A percentile compares a stretch with the other conserved stretches of the same genome.
Conservation (phyloP, 2,797 vertebrate genomes). For the Notoglanidium macrostoma region DNA sequence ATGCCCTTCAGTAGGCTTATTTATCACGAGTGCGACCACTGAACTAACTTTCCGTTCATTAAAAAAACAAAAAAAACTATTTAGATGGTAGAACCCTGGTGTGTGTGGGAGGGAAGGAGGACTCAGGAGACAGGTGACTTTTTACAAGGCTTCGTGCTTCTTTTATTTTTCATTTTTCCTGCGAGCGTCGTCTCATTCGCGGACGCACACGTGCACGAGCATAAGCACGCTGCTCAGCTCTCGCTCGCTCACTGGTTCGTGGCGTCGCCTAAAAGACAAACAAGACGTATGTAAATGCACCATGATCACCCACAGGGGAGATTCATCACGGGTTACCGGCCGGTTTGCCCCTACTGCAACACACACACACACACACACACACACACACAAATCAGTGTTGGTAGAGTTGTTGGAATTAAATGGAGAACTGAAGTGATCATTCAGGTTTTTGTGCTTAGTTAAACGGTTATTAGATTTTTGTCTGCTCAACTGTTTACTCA, state of each 20-base stretch:
- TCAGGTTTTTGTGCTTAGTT: too few relatives aligned
- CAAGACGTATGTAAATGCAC: neutral
- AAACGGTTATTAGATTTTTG: neutral
- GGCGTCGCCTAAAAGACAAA: neutral
- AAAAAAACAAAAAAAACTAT: neutral
- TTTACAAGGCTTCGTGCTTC: neutral
- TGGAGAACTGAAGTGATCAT: too few relatives aligned
- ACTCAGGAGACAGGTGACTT: neutral
- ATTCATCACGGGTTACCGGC: neutral
- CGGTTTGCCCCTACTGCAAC: neutral
- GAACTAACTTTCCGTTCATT: neutral
- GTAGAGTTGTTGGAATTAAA: too few relatives aligned
- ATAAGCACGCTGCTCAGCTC: neutral
- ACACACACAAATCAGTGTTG: too few relatives aligned
- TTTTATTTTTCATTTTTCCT: neutral
- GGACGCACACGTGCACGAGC: neutral
- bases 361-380: too few relatives aligned
- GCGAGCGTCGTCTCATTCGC: too few relatives aligned
- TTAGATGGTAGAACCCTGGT: neutral
- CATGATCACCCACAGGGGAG: neutral
- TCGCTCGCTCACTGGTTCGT: neutral
- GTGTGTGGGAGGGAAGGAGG: neutral
- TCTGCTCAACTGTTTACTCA: neutral
- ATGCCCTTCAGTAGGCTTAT: neutral
- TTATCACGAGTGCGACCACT: neutral